Percentiles rank a stretch among this genome's conserved stretches.
Conservation (phyloP, 2,113 vertebrate species). For the Chamaetylas fuelleborni region DNA sequence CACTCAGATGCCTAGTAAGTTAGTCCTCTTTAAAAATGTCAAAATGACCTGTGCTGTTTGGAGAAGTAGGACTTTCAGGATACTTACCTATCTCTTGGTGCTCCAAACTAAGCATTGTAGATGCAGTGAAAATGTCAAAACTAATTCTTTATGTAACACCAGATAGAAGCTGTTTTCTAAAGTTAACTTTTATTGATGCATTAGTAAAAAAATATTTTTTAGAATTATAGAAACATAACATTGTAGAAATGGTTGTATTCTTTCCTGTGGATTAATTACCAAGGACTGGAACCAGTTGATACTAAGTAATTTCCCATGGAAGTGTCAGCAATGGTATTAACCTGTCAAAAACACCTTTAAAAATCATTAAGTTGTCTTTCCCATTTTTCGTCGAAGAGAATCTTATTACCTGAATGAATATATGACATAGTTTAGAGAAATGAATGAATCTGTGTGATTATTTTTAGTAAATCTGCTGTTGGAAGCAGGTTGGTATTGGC, state of each 20-base stretch:
- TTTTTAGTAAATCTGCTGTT: neutral
- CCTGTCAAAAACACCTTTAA: neutral
- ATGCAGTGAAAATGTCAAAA: neutral
- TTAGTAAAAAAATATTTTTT: neutral
- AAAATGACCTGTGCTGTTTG: neutral
- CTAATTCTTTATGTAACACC: neutral
- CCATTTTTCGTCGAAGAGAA: neutral
- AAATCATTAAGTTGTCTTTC: neutral
- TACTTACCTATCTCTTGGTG: neutral
- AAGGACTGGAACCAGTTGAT: neutral
- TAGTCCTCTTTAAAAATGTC: neutral
- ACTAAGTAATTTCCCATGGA: neutral
- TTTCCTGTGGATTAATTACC: neutral
- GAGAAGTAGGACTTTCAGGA: neutral
- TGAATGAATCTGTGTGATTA: neutral
- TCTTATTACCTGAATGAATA: neutral
- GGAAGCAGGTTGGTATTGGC: neutral
- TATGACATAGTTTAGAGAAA: neutral
- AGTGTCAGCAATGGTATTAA: neutral
- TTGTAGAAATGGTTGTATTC: neutral
- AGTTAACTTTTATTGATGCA: neutral
- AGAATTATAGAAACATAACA: neutral
- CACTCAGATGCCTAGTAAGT: neutral
- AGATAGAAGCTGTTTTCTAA: neutral
- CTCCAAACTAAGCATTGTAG: neutral